Base-by-base conservation (phyloP, 2,888 invertebrate genomes). In the Alloplasta piceator region DNA sequence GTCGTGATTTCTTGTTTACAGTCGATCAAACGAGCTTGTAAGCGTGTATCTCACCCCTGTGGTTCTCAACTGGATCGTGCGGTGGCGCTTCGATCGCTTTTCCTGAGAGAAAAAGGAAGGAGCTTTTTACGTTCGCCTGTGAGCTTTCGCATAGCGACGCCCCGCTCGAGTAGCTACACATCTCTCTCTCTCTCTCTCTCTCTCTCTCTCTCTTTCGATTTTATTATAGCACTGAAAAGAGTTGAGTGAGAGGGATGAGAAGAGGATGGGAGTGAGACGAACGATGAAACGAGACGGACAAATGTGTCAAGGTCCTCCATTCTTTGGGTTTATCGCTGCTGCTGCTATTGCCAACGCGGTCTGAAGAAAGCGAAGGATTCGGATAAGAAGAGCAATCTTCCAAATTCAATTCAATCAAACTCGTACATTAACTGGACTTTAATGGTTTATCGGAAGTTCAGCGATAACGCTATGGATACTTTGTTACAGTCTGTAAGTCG, bases 1-100 rank as follows among this genome's bases (percentile, higher is more conserved):
- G 78, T 71, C 64, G 67, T 80, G 80, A 83, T 83, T 80, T 67
- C 82, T 83, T 84, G 80, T 85, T 85, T 84, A 84, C 83, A 80
- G 81, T 80, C 82, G 70, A 85, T 83, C 81, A 81, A 82, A 83
- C 60, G 61, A 66, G 66, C 14, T 64, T 52, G 14, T 41, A 43
- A 26, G 41, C 41, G 48, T 68, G 61, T 80, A 60, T 67, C 72
- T 55, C 52, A 63, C 36, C 48, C 26, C 61, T 77, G 36, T 14
- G 46, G 60, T 64, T 41, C 63, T 12, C 41, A 39, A n/a, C 43
- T 7, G 48, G 50, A 41, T 60, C 39, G 50, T 39, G 61, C 39
- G 14, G 52, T 70, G 38, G 60, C 46, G 66, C 64, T 77, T 80
- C 76, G 76, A 82, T 80, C 61, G 80, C 48, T 68, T 64, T 43